Evolutionary conservation across 2,888 invertebrate species (phyloP).

Genomic region (Scaptomyza reducta): DNA sequence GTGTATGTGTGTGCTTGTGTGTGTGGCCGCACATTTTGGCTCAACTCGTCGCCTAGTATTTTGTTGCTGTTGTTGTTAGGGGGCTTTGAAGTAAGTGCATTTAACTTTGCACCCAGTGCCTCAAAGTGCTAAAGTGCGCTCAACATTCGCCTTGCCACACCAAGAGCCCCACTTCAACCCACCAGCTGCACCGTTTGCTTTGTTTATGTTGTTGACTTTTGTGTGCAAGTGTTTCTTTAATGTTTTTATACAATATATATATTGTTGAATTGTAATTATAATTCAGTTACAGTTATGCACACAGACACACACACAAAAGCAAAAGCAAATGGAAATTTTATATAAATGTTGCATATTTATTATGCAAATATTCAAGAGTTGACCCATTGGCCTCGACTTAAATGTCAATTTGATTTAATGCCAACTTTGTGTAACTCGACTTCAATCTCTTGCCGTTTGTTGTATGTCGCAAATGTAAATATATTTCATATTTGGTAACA

Average conservation of each 20-base stretch:
- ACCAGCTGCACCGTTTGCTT: slow-evolving; percentile 9
- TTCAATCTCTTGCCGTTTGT: slow-evolving; percentile 17
- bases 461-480: slow-evolving; percentile 25
- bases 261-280: slow-evolving; percentile 53
- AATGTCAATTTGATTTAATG: slow-evolving; percentile 42
- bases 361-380: slow-evolving; percentile 50
- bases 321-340: slow-evolving; percentile 15
- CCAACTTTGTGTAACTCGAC: background rate
- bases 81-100: slow-evolving; percentile 71
- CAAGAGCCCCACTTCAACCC: background rate
- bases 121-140: slow-evolving; percentile 68
- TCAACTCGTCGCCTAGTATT: slow-evolving; percentile 61
- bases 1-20: slow-evolving; percentile 29
- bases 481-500: slow-evolving; percentile 25
- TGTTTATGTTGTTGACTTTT: slow-evolving; percentile 70
- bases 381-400: slow-evolving; percentile 52
- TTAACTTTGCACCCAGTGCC: slow-evolving; percentile 53
- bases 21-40: slow-evolving; percentile 65
- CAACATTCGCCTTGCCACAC: slow-evolving; percentile 25
- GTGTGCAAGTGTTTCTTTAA: slow-evolving; percentile 64
- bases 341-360: slow-evolving; percentile 42
- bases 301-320: slow-evolving; percentile 2
- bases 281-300: slow-evolving; percentile 35
- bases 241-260: slow-evolving; percentile 27
- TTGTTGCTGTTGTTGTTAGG: slow-evolving; percentile 41